A percentile compares a stretch with the other conserved stretches of the same genome.
phyloP scores from a whole-genome alignment of 2,797 vertebrate genomes.

The Halcyon leucocephala region DNA sequence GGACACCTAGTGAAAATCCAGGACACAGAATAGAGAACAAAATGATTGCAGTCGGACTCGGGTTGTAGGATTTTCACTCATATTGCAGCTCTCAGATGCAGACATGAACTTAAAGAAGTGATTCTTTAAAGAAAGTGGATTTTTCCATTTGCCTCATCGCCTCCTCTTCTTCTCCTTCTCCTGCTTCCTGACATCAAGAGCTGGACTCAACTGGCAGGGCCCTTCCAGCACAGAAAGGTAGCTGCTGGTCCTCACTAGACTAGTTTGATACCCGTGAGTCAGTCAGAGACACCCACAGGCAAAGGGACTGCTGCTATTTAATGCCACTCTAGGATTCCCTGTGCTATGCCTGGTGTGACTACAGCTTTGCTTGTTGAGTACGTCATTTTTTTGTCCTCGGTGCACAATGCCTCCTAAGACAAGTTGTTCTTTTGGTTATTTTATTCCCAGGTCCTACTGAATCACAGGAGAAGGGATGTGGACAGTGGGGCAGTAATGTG shows the following conservation, averaged over 20 bases:
- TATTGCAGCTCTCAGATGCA: not conserved
- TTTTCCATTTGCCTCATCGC: not conserved
- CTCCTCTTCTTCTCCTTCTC: not conserved
- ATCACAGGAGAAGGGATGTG: rapidly evolving
- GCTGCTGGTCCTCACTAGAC: not conserved
- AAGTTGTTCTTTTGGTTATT: not conserved
- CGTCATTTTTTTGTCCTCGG: not conserved
- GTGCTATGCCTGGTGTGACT: not conserved
- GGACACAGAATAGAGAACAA: not conserved
- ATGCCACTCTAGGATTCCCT: not conserved
- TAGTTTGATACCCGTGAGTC: not conserved
- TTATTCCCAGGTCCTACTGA: not conserved
- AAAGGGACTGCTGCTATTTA: not conserved
- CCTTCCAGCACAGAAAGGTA: not conserved
- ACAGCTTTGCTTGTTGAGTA: rapidly evolving
- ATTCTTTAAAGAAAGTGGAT: not conserved
- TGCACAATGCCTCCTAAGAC: not conserved
- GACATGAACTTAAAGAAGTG: not conserved
- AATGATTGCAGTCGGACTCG: not conserved
- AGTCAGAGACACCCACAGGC: not conserved
- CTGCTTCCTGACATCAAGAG: not conserved
- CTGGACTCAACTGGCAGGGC: not conserved
- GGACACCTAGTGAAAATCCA: constrained; percentile 82
- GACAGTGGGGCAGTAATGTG: not conserved
- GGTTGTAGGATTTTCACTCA: not conserved